Base-by-base conservation (phyloP, 2,888 invertebrate genomes). In the Epinotia ramella region DNA sequence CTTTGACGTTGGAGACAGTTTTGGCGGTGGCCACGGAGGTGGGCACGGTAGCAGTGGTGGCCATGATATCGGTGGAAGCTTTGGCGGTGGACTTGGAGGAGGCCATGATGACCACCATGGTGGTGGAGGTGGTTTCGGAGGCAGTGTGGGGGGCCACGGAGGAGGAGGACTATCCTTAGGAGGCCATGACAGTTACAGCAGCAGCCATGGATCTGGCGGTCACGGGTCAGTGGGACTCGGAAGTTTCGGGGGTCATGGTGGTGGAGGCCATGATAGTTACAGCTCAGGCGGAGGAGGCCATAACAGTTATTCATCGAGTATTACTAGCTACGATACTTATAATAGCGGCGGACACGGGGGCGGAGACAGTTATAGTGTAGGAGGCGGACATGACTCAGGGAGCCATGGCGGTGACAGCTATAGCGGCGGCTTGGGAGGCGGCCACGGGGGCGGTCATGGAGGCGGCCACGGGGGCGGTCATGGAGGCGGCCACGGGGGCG, bases 281-380 rank as follows among this genome's bases (percentile, higher is more conserved):
- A 81, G 83, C 28, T 76, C 80, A 60, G 81, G 81, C 2, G 80
- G 79, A 49, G 80, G 80, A 12, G 77, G 77, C 12, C 79, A 78
- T 28, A 71, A 78, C 59, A 76, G 77, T 53, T 73, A 76, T 28
- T 73, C 76, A 53, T 78, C 77, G 44, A 69, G 73, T 56, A 79
- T 79, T 12, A 81, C 82, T 9, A 82, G 82, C 16, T 82, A 84
- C 28, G 81, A 83, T 7, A 81, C 80, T 9, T 78, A 81, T 28
- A 79, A 80, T 49, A 75, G 83, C 53, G 81, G 81, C 24, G 84
- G 84, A 2, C 83, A 83, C 33, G 84, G 84, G 28, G 84, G 84
- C 46, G 84, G 85, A 13, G 85, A 83, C 73, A 83, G 82, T 69
- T 84, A 83, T 71, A 82, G 82, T 63, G 68, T 76, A 53, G 77